Base-by-base conservation (phyloP, 2,113 vertebrate genomes). In the Synchiropus splendidus region DNA sequence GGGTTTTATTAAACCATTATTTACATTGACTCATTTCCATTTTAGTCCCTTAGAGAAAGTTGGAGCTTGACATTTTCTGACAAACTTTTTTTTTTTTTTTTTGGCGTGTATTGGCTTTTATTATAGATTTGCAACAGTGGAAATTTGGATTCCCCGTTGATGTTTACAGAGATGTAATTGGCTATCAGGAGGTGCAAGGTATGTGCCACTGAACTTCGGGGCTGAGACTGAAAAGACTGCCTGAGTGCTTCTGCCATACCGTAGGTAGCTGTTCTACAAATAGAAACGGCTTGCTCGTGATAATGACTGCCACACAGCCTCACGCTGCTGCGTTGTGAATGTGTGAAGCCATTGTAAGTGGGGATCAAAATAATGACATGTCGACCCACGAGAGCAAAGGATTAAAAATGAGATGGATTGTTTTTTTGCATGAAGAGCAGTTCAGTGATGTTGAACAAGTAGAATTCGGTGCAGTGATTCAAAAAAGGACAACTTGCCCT, bases 1-100 rank as follows among this genome's bases (percentile, higher is more conserved):
- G 62, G 64, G 72, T 58, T 81, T 84, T 84, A 86, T 85, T 86
- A 81, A 85, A 82, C 72, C 71, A 82, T 83, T 86, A 80, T 86
- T 86, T 85, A 85, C 83, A 81, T 78, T 85, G 71, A 79, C 72
- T 84, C 73, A 75, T 82, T 83, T 81, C 78, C 75, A 83, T 81
- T 80, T 72, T 72, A 55, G 75, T 63, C 75, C 58, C 72, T 71
- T 65, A 72, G 65, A 70, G 64, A 81, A 81, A 80, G 77, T 78
- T 72, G 48, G 48, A 66, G 68, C 76, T 64, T 83, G 80, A 79
- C 77, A 81, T 80, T 82, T 79, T 83, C 8, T 63, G 78, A 79
- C 69, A 77, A 84, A 86, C 74, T 66, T 75, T 37, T 27, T 27
- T 27, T 27, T 27, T 27, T 8, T 27, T 27, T 30, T 14, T 9